Evolutionary conservation across 1,140 invertebrate genomes (phyloP), one percentile per base, ranked within the genome.

Genomic region (Ceratitis capitata): DNA sequence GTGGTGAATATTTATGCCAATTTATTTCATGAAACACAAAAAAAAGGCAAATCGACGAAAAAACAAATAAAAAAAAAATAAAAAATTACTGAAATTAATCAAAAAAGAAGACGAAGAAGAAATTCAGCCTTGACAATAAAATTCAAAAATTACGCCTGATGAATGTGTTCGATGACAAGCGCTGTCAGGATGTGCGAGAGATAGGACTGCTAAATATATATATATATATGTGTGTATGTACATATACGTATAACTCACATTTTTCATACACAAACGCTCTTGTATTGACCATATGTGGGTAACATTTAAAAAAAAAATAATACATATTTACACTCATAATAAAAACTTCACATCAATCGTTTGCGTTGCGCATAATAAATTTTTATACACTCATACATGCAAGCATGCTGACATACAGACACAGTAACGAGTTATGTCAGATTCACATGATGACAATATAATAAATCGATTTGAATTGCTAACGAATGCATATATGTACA

Each of bases 401-500:
- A 29, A 29, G 26, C 1, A 61, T 61, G 23, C 56, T 0, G 3
- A 35, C 1, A 32, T 5, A 35, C 61, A 39, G 29, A 2, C 3
- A 58, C 29, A 64, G 12, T 4, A 10, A 32, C 26, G n/a, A n/a
- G n/a, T n/a, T 32, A 39, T 6, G 32, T 16, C 29, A 69, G 19
- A 39, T n/a, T 29, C 32, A 35, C 61, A 69, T 32, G 16, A 69
- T 69, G 61, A 39, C 61, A 69, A 35, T 69, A 69, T 69, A 69
- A 69, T 39, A 69, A 69, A 69, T 39, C 61, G 61, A 69, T 69
- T 69, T 69, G 61, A 35, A 69, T 69, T 69, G 61, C 61, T 69
- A 69, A 69, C 61, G 61, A 69, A 32, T 69, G 51, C 32, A 69
- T 69, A 32, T 14, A 32, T 69, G 12, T 16, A n/a, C n/a, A n/a